Evolutionary conservation across 2,113 vertebrate species (phyloP).

Genomic region (Hystrix cristata): DNA sequence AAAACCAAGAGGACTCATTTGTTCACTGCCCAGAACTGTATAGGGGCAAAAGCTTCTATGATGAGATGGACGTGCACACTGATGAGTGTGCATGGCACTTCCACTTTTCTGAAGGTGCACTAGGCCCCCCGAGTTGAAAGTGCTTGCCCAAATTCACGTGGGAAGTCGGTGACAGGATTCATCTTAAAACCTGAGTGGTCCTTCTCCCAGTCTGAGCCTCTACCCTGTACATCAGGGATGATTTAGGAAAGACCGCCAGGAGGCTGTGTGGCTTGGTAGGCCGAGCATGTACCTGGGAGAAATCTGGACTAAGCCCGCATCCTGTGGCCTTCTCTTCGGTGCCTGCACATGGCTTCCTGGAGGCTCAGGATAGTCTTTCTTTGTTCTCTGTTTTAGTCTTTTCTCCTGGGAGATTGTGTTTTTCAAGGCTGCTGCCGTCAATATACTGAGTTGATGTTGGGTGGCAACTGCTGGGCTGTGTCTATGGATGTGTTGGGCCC

Average conservation of each 20-base stretch:
- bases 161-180: background rate
- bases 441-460: too few species aligned
- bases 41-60: background rate
- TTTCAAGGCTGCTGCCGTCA: background rate
- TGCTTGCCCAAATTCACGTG: background rate
- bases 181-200: background rate
- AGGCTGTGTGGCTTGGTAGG: background rate
- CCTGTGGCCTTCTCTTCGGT: background rate
- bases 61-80: background rate
- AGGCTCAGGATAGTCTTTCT: background rate
- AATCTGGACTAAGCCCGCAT: background rate
- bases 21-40: background rate
- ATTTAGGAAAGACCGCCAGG: background rate
- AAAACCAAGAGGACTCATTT: background rate
- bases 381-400: slow-evolving; percentile 13
- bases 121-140: background rate
- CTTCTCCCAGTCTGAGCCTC: background rate
- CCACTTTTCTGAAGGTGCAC: background rate
- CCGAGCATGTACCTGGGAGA: fast-evolving
- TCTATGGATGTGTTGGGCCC: background rate
- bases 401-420: background rate
- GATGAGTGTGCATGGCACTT: background rate
- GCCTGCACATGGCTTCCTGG: background rate
- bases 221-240: background rate
- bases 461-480: fast-evolving